A percentile compares a stretch with the other conserved stretches of the same genome.
phyloP scores from a whole-genome alignment of 2,888 invertebrate species.

The Linnaemya tessellans region DNA sequence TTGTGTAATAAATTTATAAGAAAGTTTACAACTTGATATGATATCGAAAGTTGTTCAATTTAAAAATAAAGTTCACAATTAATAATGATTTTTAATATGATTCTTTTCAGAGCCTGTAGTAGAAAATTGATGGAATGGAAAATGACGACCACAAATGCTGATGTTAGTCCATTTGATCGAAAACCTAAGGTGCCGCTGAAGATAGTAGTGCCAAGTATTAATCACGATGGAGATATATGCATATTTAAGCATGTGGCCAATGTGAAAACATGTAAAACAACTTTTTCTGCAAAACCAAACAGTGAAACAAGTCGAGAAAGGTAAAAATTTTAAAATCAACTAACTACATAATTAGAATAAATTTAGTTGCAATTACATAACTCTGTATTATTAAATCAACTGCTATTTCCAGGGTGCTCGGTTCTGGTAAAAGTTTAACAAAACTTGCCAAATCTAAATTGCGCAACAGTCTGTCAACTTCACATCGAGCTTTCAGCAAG shows the following conservation, averaged over 20 bases:
- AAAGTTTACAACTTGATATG: too few species aligned
- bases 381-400: slow-evolving; percentile 71
- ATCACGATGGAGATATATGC: slow-evolving; percentile 67
- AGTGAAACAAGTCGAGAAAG: slow-evolving; percentile 63
- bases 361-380: not conserved
- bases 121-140: slow-evolving; percentile 85
- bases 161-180: slow-evolving; percentile 23
- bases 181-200: slow-evolving; percentile 42
- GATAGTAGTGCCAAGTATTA: slow-evolving; percentile 66
- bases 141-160: slow-evolving; percentile 67
- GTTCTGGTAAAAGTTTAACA: slow-evolving; percentile 78
- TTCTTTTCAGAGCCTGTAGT: slow-evolving; percentile 85
- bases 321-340: slow-evolving; percentile 15
- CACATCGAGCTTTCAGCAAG: slow-evolving; percentile 21
- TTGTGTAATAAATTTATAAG: too few species aligned
- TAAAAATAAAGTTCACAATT: too few species aligned
- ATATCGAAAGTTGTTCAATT: too few species aligned
- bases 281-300: slow-evolving; percentile 35
- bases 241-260: slow-evolving; percentile 68
- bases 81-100: not conserved
- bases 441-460: slow-evolving; percentile 75
- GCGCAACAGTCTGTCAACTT: slow-evolving; percentile 31
- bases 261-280: slow-evolving; percentile 33
- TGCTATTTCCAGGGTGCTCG: slow-evolving; percentile 78
- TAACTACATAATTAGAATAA: not conserved